These are phyloP conservation scores for Orbicella faveolata DNA, from an alignment of 64 coral and sea anemone genomes.

Conservation along the genomic window DNA sequence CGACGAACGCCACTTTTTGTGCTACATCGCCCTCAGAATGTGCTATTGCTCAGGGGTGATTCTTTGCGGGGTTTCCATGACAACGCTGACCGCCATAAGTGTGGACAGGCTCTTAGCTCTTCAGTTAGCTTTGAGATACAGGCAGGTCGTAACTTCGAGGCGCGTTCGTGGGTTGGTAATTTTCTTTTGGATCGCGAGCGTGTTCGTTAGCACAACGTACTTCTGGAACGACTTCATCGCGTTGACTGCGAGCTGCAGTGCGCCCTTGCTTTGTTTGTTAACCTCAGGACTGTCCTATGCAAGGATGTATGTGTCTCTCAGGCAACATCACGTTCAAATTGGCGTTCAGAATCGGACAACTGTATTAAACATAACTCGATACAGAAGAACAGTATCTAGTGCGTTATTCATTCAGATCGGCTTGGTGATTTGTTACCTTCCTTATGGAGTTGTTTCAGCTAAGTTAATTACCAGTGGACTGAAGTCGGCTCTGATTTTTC, in stretches of 20 bases:
- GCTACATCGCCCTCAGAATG: not conserved
- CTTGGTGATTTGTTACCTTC: not conserved
- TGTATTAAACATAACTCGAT: not conserved
- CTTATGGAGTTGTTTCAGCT: not conserved
- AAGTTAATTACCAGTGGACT: not conserved
- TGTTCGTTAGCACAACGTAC: not conserved
- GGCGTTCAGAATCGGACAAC: not conserved
- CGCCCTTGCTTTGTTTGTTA: not conserved
- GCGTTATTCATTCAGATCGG: not conserved
- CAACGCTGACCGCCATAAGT: not conserved
- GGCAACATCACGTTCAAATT: not conserved
- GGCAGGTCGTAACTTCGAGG: not conserved
- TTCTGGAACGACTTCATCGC: not conserved
- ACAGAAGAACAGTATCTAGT: not conserved
- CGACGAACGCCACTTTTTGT: not conserved
- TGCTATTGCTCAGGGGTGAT: not conserved
- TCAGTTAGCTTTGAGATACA: not conserved
- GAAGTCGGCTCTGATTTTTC: not conserved
- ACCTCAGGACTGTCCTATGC: not conserved
- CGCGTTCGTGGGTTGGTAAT: not conserved
- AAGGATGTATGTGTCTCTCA: not conserved
- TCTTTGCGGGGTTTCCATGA: conserved; percentile 6
- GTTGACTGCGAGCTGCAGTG: not conserved
- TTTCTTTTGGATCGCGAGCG: not conserved
- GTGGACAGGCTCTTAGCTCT: not conserved